Evolutionary conservation across 1,140 invertebrate species (phyloP).

Genomic region (Zeugodacus cucurbitae): DNA sequence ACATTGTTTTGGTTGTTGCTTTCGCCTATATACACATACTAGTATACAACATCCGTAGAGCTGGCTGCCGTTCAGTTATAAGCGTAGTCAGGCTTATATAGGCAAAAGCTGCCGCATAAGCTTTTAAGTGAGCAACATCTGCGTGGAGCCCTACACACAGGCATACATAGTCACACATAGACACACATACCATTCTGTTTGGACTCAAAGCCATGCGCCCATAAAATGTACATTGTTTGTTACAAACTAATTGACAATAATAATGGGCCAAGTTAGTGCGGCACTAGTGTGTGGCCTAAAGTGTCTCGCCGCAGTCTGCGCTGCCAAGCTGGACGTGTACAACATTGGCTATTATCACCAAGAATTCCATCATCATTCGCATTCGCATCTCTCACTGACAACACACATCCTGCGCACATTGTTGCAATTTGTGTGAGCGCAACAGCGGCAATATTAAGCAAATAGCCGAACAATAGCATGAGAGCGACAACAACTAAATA

Average conservation of each 20-base stretch:
- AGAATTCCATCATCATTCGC: conserved; percentile 22
- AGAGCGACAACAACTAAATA: not conserved
- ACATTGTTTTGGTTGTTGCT: not conserved
- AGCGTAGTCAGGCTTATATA: not conserved
- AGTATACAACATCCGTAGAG: not conserved
- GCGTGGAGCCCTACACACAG: not conserved
- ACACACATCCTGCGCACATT: not conserved
- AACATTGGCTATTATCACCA: conserved; percentile 21
- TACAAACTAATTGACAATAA: conserved; percentile 37
- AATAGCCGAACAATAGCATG: not conserved
- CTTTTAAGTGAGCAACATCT: not conserved
- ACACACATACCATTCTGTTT: not conserved
- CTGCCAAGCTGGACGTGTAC: not conserved
- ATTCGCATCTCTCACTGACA: not conserved
- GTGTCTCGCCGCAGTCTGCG: not conserved
- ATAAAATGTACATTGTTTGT: not conserved
- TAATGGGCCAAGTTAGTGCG: conserved; percentile 26
- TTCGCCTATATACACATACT: not conserved
- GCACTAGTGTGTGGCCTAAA: conserved; percentile 3
- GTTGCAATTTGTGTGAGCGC: conserved; percentile 4
- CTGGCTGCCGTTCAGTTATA: not conserved
- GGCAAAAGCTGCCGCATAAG: not conserved
- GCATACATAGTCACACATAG: not conserved
- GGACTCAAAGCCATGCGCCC: too few species aligned
- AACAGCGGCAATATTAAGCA: not conserved